Evolutionary conservation across 2,797 vertebrate species (phyloP).

Genomic region (Aldrovandia affinis): DNA sequence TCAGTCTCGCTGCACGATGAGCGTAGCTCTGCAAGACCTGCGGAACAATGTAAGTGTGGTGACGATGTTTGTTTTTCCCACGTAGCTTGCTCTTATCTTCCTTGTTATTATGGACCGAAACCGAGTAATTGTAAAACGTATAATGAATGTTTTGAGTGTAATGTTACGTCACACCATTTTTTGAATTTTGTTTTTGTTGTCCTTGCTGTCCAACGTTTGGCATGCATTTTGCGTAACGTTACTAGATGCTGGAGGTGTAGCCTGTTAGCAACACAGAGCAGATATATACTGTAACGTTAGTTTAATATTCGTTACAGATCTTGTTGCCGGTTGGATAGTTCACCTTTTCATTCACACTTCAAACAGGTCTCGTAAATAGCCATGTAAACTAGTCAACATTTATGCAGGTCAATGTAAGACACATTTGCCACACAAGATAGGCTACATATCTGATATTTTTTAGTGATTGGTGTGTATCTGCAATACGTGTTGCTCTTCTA

Average conservation of each 20-base stretch:
- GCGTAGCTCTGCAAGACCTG: constrained; percentile 92
- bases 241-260: constrained; percentile 7
- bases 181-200: neutral
- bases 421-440: neutral
- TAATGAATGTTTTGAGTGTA: constrained; percentile 1
- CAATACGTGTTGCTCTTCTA: constrained; percentile 21
- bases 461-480: neutral
- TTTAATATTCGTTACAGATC: neutral
- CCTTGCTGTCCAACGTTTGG: neutral
- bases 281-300: neutral
- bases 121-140: neutral
- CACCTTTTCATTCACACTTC: neutral
- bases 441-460: neutral
- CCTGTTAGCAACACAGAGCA: constrained; percentile 8
- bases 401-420: neutral
- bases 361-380: neutral
- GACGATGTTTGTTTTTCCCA: constrained; percentile 22
- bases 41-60: constrained; percentile 82
- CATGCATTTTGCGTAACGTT: neutral
- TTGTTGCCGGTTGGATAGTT: neutral
- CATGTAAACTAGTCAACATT: neutral
- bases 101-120: neutral
- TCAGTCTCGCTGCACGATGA: constrained; percentile 80
- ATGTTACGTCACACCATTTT: neutral
- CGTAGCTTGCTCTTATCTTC: neutral